phyloP scores from a whole-genome alignment of 2,113 vertebrate genomes.

The Thryonomys swinderianus region DNA sequence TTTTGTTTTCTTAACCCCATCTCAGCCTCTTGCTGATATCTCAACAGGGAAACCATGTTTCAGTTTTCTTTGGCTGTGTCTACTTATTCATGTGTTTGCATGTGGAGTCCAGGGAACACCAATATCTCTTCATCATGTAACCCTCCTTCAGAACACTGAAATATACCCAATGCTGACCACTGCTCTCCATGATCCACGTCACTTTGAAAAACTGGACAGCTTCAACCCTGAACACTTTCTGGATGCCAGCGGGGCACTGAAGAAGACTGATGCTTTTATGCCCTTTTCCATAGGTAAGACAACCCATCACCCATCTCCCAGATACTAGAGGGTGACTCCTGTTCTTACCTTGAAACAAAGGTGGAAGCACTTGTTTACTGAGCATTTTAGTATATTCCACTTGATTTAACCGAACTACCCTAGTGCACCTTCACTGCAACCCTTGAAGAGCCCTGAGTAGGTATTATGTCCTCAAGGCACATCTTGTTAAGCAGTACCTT shows the following conservation, averaged over 20 bases:
- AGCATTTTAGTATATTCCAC: background rate
- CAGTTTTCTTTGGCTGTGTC: background rate
- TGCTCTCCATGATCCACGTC: too few species aligned
- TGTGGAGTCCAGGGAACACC: too few species aligned
- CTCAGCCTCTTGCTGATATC: background rate
- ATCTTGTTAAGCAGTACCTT: background rate
- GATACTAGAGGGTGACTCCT: background rate
- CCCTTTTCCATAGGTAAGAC: conserved; percentile 80
- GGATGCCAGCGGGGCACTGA: conserved; percentile 76
- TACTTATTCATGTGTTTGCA: background rate
- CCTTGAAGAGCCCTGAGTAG: background rate
- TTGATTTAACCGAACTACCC: background rate
- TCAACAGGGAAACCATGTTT: background rate
- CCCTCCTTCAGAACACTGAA: conserved; percentile 68
- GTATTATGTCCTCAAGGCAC: background rate
- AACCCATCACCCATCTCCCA: background rate
- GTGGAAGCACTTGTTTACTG: background rate
- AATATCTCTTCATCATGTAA: background rate
- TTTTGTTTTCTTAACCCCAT: background rate
- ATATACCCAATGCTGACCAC: conserved; percentile 75
- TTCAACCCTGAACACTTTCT: conserved; percentile 78
- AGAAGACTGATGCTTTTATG: conserved; percentile 79
- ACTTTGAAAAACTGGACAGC: too few species aligned
- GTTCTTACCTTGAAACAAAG: background rate
- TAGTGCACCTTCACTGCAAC: background rate